These are phyloP conservation scores for Amblyraja radiata DNA, from an alignment of 2,797 vertebrate species.

Conservation along the genomic window DNA sequence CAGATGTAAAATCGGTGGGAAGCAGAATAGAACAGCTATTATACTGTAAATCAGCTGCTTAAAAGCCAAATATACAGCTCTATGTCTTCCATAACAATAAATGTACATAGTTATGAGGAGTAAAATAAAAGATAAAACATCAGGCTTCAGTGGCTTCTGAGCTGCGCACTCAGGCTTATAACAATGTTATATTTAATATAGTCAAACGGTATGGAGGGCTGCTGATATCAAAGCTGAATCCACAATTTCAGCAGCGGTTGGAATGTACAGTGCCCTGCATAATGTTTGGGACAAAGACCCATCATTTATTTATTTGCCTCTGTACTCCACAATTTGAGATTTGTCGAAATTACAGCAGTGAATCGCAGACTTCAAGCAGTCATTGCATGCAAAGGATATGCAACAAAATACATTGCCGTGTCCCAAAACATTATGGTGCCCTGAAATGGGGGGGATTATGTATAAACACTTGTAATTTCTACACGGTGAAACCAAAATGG, in stretches of 20 bases:
- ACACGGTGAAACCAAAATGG: no score
- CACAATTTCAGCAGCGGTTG: not conserved
- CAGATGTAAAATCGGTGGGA: conserved; percentile 68
- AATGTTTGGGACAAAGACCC: no score
- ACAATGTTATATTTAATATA: conserved; percentile 2
- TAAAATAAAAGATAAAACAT: conserved; percentile 35
- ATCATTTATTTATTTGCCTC: no score
- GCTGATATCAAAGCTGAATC: conserved; percentile 9
- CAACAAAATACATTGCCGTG: no score
- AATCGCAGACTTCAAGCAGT: no score
- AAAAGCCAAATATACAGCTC: conserved; percentile 38
- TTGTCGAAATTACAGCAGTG: no score
- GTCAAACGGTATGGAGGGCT: not conserved
- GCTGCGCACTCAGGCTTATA: conserved; percentile 2
- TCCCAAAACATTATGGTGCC: no score
- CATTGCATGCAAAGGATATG: no score
- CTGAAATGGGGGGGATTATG: no score
- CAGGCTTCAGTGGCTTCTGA: not conserved
- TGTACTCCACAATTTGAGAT: no score
- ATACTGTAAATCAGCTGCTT: conserved; percentile 45
- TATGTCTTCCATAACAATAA: conserved; percentile 28
- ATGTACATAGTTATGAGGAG: conserved; percentile 34
- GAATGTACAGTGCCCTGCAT: not conserved
- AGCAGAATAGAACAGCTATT: conserved; percentile 58
- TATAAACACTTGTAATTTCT: no score